Percentiles rank a stretch among this genome's conserved stretches.
Evolutionary conservation across 2,888 invertebrate species (phyloP).

Genomic region (Mesoligia furuncula): DNA sequence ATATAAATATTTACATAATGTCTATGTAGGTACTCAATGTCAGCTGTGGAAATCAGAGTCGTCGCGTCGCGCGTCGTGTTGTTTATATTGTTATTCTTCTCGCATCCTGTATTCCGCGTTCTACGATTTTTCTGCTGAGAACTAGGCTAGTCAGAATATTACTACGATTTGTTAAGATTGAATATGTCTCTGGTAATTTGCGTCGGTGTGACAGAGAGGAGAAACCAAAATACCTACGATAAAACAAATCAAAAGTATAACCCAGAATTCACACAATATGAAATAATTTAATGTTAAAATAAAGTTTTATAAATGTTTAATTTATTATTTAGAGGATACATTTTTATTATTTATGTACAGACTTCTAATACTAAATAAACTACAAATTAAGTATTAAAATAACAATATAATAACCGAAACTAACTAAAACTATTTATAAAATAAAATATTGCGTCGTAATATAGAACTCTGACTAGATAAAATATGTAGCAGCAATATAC

Average conservation of each 20-base stretch:
- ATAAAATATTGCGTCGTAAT: too few species aligned
- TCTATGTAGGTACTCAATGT: conserved; percentile 56
- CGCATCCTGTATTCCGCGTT: conserved; percentile 21
- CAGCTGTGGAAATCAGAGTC: conserved; percentile 59
- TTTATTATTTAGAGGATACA: too few species aligned
- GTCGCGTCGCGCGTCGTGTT: background rate
- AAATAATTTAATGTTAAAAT: background rate
- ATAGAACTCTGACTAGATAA: background rate
- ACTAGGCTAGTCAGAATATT: conserved; percentile 13
- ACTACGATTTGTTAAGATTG: conserved; percentile 9
- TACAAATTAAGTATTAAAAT: too few species aligned
- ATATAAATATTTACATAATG: conserved; percentile 70
- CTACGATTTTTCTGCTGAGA: conserved; percentile 28
- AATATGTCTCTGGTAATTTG: background rate
- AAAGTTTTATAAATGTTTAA: too few species aligned
- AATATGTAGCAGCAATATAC: background rate
- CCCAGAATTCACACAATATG: background rate
- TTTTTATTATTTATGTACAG: too few species aligned
- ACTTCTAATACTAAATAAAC: too few species aligned
- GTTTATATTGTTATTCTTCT: conserved; percentile 48
- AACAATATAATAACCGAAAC: too few species aligned
- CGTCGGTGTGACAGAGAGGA: background rate
- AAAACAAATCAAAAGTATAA: background rate
- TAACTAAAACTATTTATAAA: too few species aligned
- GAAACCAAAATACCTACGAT: background rate